phyloP scores from a whole-genome alignment of 2,113 vertebrate species.

The Meleagris gallopavo region DNA sequence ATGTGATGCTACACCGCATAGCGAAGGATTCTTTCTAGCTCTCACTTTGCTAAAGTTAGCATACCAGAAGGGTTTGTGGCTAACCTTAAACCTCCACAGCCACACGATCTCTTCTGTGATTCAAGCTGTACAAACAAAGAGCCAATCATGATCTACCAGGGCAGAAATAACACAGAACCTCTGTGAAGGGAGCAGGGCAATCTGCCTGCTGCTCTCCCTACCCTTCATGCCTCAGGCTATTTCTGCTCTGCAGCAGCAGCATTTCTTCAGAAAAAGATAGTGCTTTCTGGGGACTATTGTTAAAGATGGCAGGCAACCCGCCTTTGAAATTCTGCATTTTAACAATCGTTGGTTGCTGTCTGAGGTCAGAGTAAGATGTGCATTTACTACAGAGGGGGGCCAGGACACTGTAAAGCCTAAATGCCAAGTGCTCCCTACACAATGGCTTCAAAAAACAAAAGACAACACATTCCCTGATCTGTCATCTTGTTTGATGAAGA shows the following conservation, averaged over 20 bases:
- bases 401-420: not conserved
- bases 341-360: not conserved
- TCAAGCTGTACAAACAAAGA: accelerated
- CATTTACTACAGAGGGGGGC: not conserved
- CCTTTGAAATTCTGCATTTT: not conserved
- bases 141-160: not conserved
- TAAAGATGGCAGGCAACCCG: not conserved
- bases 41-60: not conserved
- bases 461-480: not conserved
- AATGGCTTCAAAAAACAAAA: not conserved
- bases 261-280: not conserved
- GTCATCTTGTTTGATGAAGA: not conserved
- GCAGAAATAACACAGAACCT: not conserved
- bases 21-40: not conserved
- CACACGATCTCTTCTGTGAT: not conserved
- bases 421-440: not conserved
- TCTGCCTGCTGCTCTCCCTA: not conserved
- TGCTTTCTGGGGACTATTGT: not conserved
- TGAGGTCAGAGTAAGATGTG: not conserved
- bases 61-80: not conserved
- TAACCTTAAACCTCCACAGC: not conserved
- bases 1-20: not conserved
- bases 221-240: not conserved
- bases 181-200: not conserved
- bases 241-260: not conserved